Percentiles rank a stretch among this genome's conserved stretches.
Conservation (phyloP, 64 coral and sea anemone genomes). For the Anthopleura sola region DNA sequence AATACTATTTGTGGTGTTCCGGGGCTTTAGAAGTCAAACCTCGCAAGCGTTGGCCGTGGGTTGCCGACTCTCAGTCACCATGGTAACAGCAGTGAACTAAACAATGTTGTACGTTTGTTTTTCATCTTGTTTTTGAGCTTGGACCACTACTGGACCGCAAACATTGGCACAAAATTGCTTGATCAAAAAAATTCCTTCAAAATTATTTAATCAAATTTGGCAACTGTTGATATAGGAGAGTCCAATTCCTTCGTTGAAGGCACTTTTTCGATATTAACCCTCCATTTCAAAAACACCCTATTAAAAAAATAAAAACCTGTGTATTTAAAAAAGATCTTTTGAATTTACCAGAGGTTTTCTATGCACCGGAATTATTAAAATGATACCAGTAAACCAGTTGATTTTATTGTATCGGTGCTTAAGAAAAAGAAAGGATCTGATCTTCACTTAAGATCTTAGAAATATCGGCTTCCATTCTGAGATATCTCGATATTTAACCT, state of each 20-base stretch:
- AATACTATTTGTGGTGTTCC: not conserved
- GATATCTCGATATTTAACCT: not conserved
- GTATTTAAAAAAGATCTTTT: not conserved
- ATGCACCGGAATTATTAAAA: constrained; percentile 16
- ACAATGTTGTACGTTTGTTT: not conserved
- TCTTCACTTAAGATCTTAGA: constrained; percentile 9
- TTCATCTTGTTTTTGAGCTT: constrained; percentile 8
- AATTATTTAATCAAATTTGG: not conserved
- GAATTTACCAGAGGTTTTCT: not conserved
- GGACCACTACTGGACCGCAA: not conserved
- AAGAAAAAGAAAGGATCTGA: not conserved
- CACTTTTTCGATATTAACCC: not conserved
- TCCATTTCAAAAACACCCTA: not conserved
- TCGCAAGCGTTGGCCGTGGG: not conserved
- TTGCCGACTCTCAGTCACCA: not conserved
- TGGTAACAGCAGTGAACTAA: not conserved
- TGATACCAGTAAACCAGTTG: constrained; percentile 10
- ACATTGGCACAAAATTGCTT: not conserved
- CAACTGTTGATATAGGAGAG: not conserved
- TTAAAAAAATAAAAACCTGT: not conserved
- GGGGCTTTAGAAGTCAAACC: not conserved
- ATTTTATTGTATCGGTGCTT: constrained; percentile 9
- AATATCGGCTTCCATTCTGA: not conserved
- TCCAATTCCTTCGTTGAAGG: not conserved
- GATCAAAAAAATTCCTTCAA: not conserved